These are phyloP conservation scores for Drosophila meridionalis DNA, from an alignment of 2,888 invertebrate species.

Conservation along the genomic window DNA sequence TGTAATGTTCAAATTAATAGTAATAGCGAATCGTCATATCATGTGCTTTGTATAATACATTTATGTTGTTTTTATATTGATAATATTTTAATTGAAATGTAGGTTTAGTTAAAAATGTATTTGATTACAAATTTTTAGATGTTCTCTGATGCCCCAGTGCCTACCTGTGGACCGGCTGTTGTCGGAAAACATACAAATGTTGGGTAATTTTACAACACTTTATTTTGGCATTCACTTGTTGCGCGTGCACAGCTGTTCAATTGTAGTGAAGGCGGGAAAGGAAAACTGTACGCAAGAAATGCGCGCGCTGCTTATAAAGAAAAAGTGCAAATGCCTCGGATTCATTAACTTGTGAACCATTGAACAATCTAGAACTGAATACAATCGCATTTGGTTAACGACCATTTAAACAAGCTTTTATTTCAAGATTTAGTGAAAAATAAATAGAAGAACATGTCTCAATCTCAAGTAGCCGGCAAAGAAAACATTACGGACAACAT, in stretches of 20 bases:
- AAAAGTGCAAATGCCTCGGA: background rate
- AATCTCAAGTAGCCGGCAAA: conserved; percentile 80
- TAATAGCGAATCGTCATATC: too few relatives aligned
- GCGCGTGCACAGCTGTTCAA: conserved; percentile 34
- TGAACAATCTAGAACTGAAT: conserved; percentile 3
- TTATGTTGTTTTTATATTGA: background rate
- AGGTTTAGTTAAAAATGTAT: background rate
- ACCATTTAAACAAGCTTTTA: conserved; percentile 1
- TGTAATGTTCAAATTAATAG: too few relatives aligned
- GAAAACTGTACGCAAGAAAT: conserved; percentile 31
- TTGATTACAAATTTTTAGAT: background rate
- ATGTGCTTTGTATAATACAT: background rate
- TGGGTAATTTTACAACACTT: conserved; percentile 27
- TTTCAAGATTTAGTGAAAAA: conserved; percentile 23
- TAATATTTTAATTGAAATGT: background rate
- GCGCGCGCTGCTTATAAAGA: conserved; percentile 59
- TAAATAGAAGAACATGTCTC: conserved; percentile 58
- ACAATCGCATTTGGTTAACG: background rate
- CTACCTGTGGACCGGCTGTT: background rate
- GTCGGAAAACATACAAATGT: background rate
- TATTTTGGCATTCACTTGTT: conserved; percentile 35
- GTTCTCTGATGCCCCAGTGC: background rate
- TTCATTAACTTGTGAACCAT: conserved; percentile 45
- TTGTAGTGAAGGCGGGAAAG: conserved; percentile 62
- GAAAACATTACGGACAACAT: conserved; percentile 85